Conservation (phyloP, 2,113 vertebrate species). For the Pongo abelii region DNA sequence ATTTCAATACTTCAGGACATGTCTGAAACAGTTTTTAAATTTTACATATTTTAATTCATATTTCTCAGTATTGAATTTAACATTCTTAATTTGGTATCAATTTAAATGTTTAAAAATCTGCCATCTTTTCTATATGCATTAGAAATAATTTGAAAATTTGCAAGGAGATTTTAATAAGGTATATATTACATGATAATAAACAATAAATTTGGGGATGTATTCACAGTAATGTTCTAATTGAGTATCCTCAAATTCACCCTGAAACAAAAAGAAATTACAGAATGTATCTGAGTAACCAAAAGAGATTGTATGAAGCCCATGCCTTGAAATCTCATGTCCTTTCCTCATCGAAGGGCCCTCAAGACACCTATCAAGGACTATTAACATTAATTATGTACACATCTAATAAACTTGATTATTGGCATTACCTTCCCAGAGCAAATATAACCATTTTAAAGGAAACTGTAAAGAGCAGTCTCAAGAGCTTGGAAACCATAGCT, state of each 20-base stretch:
- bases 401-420: conserved; percentile 8
- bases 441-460: not conserved
- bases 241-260: not conserved
- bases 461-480: not conserved
- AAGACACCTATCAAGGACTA: not conserved
- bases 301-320: not conserved
- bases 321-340: not conserved
- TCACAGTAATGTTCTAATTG: not conserved
- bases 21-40: not conserved
- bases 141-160: not conserved
- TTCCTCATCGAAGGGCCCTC: not conserved
- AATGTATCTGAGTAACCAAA: not conserved
- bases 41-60: not conserved
- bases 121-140: not conserved
- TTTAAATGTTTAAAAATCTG: not conserved
- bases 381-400: conserved; percentile 41
- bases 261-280: not conserved
- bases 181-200: not conserved
- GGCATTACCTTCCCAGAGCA: not conserved
- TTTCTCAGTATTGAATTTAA: not conserved
- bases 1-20: not conserved
- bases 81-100: not conserved
- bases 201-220: not conserved
- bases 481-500: not conserved
- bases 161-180: not conserved